Base-by-base conservation (phyloP, 1,140 invertebrate genomes). In the Elymnias hypermnestra region DNA sequence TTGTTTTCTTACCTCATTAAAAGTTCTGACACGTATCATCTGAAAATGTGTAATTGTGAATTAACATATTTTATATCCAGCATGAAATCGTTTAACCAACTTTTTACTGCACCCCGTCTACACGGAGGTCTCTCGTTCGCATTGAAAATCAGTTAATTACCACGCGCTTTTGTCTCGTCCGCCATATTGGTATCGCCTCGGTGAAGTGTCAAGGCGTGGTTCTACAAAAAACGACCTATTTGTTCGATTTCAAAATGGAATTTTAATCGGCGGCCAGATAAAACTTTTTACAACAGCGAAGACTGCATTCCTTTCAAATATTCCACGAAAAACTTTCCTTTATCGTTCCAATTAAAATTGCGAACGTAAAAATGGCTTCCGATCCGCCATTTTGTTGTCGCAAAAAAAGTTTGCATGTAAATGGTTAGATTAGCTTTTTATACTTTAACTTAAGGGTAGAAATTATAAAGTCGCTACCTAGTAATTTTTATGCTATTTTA, bases 261-360 rank as follows among this genome's bases (percentile, higher is more conserved):
- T 82, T 72, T 82, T 82, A 82, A 84, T 78, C 70, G 72, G 41
- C 47, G 46, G 19, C 38, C 44, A 57, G 72, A 83, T 78, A 78
- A 71, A 72, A 66, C 54, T 73, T 77, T 75, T 77, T 73, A 59
- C 58, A 42, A 33, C 57, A 39, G 50, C 55, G 47, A 59, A n/a
- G n/a, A n/a, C 60, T 48, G 48, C 53, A 61, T 63, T 58, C 57
- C 57, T 9, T 40, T 47, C 59, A 64, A 71, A 71, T 68, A 73
- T 78, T 71, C 68, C 64, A 58, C 65, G 67, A 74, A 76, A 71
- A 72, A 59, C 44, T 42, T 47, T 49, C 70, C 55, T 66, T 74
- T 70, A 68, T 68, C 68, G 61, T 67, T 56, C 74, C 74, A 81
- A 81, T 83, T 83, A 83, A 83, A 70, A 83, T 81, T 81, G 65